A percentile compares a stretch with the other conserved stretches of the same genome.
phyloP scores from a whole-genome alignment of 2,113 vertebrate species.

The Antennarius striatus region DNA sequence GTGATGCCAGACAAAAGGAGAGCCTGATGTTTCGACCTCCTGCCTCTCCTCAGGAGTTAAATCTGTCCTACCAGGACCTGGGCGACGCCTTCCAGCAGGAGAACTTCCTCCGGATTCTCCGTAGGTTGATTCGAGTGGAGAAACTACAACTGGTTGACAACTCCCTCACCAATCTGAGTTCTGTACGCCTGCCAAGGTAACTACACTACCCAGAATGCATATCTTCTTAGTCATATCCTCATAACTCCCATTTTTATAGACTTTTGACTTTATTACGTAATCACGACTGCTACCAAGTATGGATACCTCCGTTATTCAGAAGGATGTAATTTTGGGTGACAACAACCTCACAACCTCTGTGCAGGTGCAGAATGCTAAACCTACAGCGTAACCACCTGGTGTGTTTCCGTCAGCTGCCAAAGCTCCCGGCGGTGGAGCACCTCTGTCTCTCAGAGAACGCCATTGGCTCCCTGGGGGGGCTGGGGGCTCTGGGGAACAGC shows the following conservation, averaged over 20 bases:
- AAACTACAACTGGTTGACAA: conserved; percentile 92
- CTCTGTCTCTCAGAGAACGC: conserved; percentile 91
- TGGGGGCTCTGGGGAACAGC: conserved; percentile 79
- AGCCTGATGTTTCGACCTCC: not conserved
- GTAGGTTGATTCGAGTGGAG: conserved; percentile 89
- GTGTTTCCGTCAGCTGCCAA: conserved; percentile 92
- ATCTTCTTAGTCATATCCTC: not conserved
- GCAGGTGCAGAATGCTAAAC: conserved; percentile 92
- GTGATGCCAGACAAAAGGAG: not conserved
- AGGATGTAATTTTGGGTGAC: too few relatives aligned
- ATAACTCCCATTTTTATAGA: not conserved
- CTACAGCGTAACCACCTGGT: conserved; percentile 89
- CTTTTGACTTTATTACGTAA: too few relatives aligned
- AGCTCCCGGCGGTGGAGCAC: conserved; percentile 87
- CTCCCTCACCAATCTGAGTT: conserved; percentile 87
- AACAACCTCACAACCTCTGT: not conserved
- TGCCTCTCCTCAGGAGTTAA: conserved; percentile 82
- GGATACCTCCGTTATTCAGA: too few relatives aligned
- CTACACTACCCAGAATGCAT: conserved; percentile 6
- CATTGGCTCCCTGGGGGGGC: conserved; percentile 83
- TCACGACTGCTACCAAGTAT: too few relatives aligned
- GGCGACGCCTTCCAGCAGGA: conserved; percentile 88
- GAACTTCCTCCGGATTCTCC: conserved; percentile 89
- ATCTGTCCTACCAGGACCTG: conserved; percentile 93
- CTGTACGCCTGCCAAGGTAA: conserved; percentile 91